These are phyloP conservation scores for Eidolon helvum DNA, from an alignment of 2,113 vertebrate species.

Conservation along the genomic window DNA sequence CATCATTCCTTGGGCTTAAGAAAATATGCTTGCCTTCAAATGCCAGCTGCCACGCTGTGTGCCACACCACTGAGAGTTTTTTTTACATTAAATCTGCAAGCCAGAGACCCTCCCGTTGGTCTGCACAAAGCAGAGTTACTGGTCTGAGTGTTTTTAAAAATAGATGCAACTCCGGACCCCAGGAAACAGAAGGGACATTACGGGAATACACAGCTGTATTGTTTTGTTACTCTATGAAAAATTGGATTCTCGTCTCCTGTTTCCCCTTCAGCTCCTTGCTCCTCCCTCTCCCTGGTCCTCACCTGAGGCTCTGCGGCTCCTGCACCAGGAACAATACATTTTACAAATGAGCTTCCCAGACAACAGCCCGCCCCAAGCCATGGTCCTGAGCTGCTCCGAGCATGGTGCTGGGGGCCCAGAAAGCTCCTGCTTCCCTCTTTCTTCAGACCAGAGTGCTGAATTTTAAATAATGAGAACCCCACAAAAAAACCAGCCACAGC, in stretches of 20 bases:
- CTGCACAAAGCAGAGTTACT: slow-evolving; percentile 63
- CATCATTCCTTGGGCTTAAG: background rate
- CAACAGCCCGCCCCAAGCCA: background rate
- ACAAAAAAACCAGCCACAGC: background rate
- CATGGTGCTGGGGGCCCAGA: fast-evolving
- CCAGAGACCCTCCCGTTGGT: slow-evolving; percentile 42
- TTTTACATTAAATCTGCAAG: slow-evolving; percentile 54
- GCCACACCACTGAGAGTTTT: slow-evolving; percentile 27
- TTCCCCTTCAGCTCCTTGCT: background rate
- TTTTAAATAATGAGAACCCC: background rate
- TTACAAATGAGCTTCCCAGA: background rate
- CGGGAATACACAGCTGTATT: slow-evolving; percentile 62
- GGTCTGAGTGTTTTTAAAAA: slow-evolving; percentile 69
- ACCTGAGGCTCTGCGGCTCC: background rate
- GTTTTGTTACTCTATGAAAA: slow-evolving; percentile 64
- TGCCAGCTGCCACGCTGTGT: background rate
- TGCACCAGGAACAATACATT: background rate
- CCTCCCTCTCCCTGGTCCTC: slow-evolving; percentile 25
- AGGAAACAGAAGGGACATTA: slow-evolving; percentile 72
- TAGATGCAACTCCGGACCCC: slow-evolving; percentile 63
- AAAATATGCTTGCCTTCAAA: background rate
- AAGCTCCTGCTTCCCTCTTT: background rate
- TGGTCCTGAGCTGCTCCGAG: background rate
- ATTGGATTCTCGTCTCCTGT: slow-evolving; percentile 43
- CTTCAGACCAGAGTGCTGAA: background rate